Evolutionary conservation across 1,140 invertebrate species (phyloP).

Genomic region (Choristoneura fumiferana): DNA sequence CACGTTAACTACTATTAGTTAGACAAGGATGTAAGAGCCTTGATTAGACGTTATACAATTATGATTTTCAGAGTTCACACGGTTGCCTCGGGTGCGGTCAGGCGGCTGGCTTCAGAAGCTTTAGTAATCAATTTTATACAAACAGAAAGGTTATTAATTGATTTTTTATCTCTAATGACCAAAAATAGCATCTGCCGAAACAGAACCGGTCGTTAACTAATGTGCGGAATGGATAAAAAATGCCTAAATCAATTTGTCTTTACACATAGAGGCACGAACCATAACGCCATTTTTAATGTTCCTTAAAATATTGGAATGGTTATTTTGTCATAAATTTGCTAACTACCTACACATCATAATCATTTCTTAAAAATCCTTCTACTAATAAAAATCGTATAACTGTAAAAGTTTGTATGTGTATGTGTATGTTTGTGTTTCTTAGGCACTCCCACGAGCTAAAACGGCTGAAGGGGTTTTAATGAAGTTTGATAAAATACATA

Average conservation of each 20-base stretch:
- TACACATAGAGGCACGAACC: neutral
- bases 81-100: constrained; percentile 44
- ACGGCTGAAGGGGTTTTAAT: too few species aligned
- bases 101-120: constrained; percentile 66
- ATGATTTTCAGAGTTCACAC: constrained; percentile 68
- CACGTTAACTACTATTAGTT: constrained; percentile 20
- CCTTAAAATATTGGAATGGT: too few species aligned
- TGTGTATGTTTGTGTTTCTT: too few species aligned
- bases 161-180: constrained; percentile 69
- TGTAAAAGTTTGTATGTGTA: too few species aligned
- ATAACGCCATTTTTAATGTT: too few species aligned
- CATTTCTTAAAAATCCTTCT: too few species aligned
- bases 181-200: constrained; percentile 71
- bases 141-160: constrained; percentile 73
- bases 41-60: constrained; percentile 63
- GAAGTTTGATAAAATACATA: too few species aligned
- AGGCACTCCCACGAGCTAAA: too few species aligned
- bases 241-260: neutral
- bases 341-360: too few species aligned
- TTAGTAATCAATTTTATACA: constrained; percentile 74
- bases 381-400: too few species aligned
- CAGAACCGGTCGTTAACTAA: constrained; percentile 60
- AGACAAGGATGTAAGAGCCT: constrained; percentile 38
- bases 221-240: constrained; percentile 49
- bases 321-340: too few species aligned